Conservation (phyloP, 2,113 vertebrate species). For the Scytalopus superciliaris region DNA sequence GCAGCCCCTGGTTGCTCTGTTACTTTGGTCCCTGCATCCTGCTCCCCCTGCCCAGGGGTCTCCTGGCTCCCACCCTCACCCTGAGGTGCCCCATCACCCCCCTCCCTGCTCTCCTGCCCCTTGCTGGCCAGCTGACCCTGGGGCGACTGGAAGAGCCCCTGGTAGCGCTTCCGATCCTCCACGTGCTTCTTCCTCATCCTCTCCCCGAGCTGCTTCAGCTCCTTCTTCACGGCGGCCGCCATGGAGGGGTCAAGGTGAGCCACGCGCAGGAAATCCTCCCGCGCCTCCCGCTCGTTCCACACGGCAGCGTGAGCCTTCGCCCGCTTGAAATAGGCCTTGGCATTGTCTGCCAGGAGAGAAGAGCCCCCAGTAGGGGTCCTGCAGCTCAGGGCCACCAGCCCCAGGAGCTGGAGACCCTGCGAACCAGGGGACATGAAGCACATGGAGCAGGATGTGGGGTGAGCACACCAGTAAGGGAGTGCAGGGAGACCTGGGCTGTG, state of each 20-base stretch:
- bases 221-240: constrained; percentile 66
- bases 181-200: constrained; percentile 83
- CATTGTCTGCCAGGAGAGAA: constrained; percentile 72
- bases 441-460: neutral
- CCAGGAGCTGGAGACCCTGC: neutral
- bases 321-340: constrained; percentile 87
- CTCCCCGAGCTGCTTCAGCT: constrained; percentile 79
- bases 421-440: neutral
- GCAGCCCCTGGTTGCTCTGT: neutral
- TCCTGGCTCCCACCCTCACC: neutral
- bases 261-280: constrained; percentile 77
- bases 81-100: neutral
- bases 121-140: neutral
- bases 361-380: fast-evolving
- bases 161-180: constrained; percentile 83
- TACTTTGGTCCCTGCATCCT: fast-evolving
- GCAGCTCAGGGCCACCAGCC: neutral
- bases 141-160: constrained; percentile 72
- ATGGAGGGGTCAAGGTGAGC: constrained; percentile 77
- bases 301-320: constrained; percentile 83
- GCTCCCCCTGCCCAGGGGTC: neutral
- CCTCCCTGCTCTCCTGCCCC: neutral
- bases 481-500: neutral
- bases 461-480: neutral
- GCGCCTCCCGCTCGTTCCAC: constrained; percentile 83